Evolutionary conservation across 2,888 invertebrate genomes (phyloP).

Genomic region (Drosophila melanocephala): DNA sequence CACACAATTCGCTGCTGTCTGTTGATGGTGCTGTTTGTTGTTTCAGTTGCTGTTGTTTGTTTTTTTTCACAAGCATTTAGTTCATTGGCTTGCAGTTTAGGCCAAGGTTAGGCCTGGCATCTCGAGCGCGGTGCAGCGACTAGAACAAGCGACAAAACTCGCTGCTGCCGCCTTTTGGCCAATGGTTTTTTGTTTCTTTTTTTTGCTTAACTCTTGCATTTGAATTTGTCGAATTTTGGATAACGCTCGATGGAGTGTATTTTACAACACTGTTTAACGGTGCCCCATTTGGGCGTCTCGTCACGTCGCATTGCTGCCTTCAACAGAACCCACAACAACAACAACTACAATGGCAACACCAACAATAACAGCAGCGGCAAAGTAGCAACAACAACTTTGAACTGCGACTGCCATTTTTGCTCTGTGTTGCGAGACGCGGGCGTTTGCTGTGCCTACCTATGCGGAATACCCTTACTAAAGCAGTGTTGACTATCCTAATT

Average conservation of each 20-base stretch:
- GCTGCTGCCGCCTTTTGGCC: constrained; percentile 43
- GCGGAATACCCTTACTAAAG: constrained; percentile 26
- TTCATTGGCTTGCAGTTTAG: constrained; percentile 83
- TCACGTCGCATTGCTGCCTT: constrained; percentile 78
- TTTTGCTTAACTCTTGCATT: constrained; percentile 31
- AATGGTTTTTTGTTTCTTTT: neutral
- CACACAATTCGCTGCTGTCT: constrained; percentile 34
- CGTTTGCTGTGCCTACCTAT: constrained; percentile 51
- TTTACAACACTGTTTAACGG: constrained; percentile 16
- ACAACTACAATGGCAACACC: constrained; percentile 20
- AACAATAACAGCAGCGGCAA: constrained; percentile 24
- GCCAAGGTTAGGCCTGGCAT: constrained; percentile 80
- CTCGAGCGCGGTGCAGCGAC: constrained; percentile 68
- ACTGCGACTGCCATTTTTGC: constrained; percentile 50
- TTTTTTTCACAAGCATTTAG: constrained; percentile 81
- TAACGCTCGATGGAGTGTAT: constrained; percentile 33
- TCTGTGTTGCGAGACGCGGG: constrained; percentile 58
- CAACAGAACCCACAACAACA: constrained; percentile 64
- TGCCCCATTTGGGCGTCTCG: constrained; percentile 79
- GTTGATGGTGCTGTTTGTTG: constrained; percentile 45
- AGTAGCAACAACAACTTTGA: constrained; percentile 9
- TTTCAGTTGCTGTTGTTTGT: neutral
- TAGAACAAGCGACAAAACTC: constrained; percentile 62
- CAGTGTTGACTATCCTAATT: neutral
- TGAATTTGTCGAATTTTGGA: constrained; percentile 18